phyloP scores from a whole-genome alignment of 2,113 vertebrate genomes.

The Campylorhamphus procurvoides region DNA sequence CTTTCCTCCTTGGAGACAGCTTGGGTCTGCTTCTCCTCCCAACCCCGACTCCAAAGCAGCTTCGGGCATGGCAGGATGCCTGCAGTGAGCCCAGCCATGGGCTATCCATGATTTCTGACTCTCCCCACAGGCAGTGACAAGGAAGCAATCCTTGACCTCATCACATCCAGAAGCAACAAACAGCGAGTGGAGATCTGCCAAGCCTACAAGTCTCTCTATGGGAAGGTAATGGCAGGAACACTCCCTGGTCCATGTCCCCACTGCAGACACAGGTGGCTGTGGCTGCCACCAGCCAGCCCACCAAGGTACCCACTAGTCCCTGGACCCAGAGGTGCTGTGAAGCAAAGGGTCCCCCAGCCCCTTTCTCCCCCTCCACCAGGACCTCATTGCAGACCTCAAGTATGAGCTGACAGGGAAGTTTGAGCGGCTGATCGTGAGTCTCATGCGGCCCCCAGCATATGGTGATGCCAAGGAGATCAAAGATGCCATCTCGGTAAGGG shows the following conservation, averaged over 20 bases:
- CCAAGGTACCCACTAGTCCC: fast-evolving
- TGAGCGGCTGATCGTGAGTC: conserved; percentile 91
- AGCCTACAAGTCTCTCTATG: conserved; percentile 91
- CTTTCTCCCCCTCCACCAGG: conserved; percentile 71
- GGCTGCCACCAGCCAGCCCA: neutral
- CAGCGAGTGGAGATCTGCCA: conserved; percentile 88
- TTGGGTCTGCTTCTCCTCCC: neutral
- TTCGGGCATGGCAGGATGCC: neutral
- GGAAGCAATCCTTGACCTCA: conserved; percentile 91
- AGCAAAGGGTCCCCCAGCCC: neutral
- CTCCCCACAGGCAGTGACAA: conserved; percentile 90
- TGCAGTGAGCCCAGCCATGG: neutral
- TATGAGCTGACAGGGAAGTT: conserved; percentile 97
- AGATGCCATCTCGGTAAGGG: conserved; percentile 87
- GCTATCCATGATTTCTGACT: neutral
- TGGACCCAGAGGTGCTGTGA: neutral
- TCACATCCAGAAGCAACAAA: conserved; percentile 88
- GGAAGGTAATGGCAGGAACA: conserved; percentile 79
- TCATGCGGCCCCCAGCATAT: conserved; percentile 90
- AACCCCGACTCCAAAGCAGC: neutral
- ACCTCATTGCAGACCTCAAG: conserved; percentile 94
- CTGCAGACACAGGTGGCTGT: fast-evolving
- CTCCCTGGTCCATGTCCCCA: fast-evolving
- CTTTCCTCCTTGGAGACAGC: neutral
- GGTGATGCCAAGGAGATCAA: conserved; percentile 95